Base-by-base conservation (phyloP, 2,888 invertebrate species). In the Thymelicus lineola region DNA sequence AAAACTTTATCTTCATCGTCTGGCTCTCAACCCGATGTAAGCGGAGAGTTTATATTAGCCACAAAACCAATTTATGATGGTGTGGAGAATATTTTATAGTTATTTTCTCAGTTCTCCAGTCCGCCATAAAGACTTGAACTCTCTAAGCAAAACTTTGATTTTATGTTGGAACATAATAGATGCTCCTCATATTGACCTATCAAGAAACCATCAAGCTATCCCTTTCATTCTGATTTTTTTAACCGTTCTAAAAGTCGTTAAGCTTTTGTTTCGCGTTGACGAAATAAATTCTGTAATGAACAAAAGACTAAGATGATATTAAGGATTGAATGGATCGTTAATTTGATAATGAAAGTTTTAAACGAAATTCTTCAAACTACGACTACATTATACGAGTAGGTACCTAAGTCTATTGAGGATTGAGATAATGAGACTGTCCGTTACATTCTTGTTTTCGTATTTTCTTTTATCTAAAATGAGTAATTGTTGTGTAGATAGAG, bases 21-120 rank as follows among this genome's bases (percentile, higher is more conserved):
- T 50, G 7, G 50, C 17, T 50, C 17, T 50, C 50, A 15, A 50
- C 17, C 17, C 12, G n/a, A 46, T 50, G 15, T 15, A 9, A 15
- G 50, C 6, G 50, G 15, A n/a, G 50, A 50, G 15, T 50, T 17
- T 50, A 50, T 50, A 50, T 50, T 50, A 50, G 6, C 50, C 50
- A 50, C 15, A 50, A 50, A 50, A 50, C 50, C 50, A 50, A 50
- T 50, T 50, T 50, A 50, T 50, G 50, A 9, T 17, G 7, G 17
- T 17, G 14, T 50, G 17, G 50, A 50, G 50, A 50, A 9, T 9
- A 50, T 50, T 50, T 17, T 15, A 50, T 17, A 6, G 15, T 50
- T 50, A 17, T 50, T 50, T 50, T 50, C 15, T 17, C 17, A 9
- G 50, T 50, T 17, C 17, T 17, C 7, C 50, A 17, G 50, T 50